Evolutionary conservation across 2,797 vertebrate genomes (phyloP).

Genomic region (Lepilemur ruficaudatus): DNA sequence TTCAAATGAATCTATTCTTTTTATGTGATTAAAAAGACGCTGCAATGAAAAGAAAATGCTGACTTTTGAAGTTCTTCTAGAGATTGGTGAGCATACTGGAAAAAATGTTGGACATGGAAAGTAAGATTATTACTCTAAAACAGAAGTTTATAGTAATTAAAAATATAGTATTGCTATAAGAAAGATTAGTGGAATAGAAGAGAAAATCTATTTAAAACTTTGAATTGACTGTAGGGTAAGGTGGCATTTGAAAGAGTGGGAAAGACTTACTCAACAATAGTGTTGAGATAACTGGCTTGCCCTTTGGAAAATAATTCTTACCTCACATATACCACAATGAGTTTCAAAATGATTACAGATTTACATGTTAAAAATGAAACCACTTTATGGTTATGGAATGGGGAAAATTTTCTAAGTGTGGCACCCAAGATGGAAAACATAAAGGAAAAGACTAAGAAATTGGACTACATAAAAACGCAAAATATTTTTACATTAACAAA

Average conservation of each 20-base stretch:
- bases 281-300: background rate
- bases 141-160: background rate
- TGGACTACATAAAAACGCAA: background rate
- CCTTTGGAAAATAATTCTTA: slow-evolving; percentile 2
- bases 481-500: background rate
- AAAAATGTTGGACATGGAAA: background rate
- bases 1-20: background rate
- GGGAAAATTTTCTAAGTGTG: background rate
- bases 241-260: background rate
- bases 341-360: background rate
- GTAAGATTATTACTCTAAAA: background rate
- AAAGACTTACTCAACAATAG: background rate
- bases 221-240: background rate
- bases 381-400: background rate
- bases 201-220: background rate
- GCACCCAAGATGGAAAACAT: background rate
- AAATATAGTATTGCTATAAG: background rate
- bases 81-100: background rate
- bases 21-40: background rate
- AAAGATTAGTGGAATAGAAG: background rate
- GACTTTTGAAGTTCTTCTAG: background rate
- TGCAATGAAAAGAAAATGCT: background rate
- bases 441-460: background rate
- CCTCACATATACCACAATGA: background rate
- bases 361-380: slow-evolving; percentile 1